These are phyloP conservation scores for Champsocephalus esox DNA, from an alignment of 2,797 vertebrate genomes.

Conservation along the genomic window DNA sequence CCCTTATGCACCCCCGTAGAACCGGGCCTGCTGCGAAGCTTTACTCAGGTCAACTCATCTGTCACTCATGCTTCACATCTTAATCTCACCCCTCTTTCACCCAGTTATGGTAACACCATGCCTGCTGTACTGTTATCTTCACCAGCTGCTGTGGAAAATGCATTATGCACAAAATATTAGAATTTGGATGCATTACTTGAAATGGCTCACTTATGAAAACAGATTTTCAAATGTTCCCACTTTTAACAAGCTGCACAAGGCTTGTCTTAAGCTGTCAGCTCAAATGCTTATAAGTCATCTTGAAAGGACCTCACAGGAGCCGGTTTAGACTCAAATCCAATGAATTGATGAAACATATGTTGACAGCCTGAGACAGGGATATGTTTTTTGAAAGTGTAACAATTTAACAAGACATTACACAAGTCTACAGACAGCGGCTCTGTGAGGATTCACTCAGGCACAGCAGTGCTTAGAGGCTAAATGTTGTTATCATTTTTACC, in stretches of 20 bases:
- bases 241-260: background rate
- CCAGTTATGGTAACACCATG: slow-evolving; percentile 22
- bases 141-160: slow-evolving; percentile 32
- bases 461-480: background rate
- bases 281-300: background rate
- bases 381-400: background rate
- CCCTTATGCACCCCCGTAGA: too few relatives aligned
- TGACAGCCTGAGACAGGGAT: background rate
- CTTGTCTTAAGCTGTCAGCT: slow-evolving; percentile 6
- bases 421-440: background rate
- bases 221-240: background rate
- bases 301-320: background rate
- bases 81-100: slow-evolving; percentile 33
- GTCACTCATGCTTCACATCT: slow-evolving; percentile 20
- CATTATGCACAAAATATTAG: background rate
- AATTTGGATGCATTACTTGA: background rate
- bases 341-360: background rate
- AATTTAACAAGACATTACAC: slow-evolving; percentile 12
- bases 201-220: background rate
- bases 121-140: slow-evolving; percentile 21
- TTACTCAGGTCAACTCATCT: slow-evolving; percentile 70
- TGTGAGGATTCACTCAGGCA: background rate
- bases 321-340: background rate
- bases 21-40: slow-evolving; percentile 64
- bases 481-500: background rate